phyloP scores from a whole-genome alignment of 2,888 invertebrate genomes.

The Gerris lacustris region DNA sequence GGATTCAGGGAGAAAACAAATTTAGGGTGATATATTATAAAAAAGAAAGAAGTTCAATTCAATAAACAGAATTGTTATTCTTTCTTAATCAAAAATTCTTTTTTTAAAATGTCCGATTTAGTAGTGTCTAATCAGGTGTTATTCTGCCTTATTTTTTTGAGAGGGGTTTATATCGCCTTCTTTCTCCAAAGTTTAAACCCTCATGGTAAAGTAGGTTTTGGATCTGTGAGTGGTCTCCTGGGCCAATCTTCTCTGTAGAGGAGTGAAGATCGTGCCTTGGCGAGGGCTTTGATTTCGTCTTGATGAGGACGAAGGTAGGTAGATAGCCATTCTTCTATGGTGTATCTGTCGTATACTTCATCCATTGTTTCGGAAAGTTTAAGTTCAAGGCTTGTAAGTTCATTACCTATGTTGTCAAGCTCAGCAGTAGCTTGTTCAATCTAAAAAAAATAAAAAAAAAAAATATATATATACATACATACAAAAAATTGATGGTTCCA shows the following conservation, averaged over 20 bases:
- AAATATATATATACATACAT: not conserved
- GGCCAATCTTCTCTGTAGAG: slow-evolving; percentile 43
- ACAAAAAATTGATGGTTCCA: no score
- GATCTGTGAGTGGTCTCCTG: slow-evolving; percentile 38
- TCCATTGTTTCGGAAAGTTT: slow-evolving; percentile 38
- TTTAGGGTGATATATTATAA: no score
- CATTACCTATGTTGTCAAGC: slow-evolving; percentile 38
- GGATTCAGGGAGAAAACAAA: no score
- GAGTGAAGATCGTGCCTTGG: slow-evolving; percentile 39
- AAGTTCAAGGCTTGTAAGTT: slow-evolving; percentile 38
- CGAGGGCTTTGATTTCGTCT: slow-evolving; percentile 36
- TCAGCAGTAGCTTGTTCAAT: slow-evolving; percentile 40
- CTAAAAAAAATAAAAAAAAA: slow-evolving; percentile 25
- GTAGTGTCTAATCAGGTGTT: no score
- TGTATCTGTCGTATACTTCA: slow-evolving; percentile 39
- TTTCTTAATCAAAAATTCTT: no score
- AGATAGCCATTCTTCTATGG: slow-evolving; percentile 40
- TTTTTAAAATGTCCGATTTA: no score
- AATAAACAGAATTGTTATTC: no score
- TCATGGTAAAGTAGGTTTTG: not conserved
- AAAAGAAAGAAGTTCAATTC: no score
- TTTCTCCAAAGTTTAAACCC: no score
- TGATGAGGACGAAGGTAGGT: slow-evolving; percentile 38
- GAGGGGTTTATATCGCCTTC: no score
- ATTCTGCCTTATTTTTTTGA: no score